Evolutionary conservation across 2,888 invertebrate species (phyloP).

Genomic region (Athripsodes cinereus): DNA sequence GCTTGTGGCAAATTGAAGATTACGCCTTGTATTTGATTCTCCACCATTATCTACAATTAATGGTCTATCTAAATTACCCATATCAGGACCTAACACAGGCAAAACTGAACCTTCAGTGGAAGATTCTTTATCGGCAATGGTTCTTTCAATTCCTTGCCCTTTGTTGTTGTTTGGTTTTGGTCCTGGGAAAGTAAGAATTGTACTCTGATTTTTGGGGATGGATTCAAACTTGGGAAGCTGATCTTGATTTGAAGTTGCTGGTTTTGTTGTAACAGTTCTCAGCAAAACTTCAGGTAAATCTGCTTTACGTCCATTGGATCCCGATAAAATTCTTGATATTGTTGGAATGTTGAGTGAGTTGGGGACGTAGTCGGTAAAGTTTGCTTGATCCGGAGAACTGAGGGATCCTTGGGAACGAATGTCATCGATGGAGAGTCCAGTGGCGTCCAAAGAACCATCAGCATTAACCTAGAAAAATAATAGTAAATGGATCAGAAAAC

Average conservation of each 20-base stretch:
- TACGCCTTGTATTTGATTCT: constrained; percentile 49
- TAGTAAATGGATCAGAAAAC: too few relatives aligned
- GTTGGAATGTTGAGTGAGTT: constrained; percentile 70
- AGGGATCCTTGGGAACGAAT: constrained; percentile 34
- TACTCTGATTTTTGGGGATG: constrained; percentile 33
- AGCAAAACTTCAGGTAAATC: constrained; percentile 74
- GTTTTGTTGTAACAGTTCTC: constrained; percentile 58
- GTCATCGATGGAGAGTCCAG: constrained; percentile 36
- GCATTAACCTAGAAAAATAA: constrained; percentile 37
- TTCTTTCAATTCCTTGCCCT: constrained; percentile 36
- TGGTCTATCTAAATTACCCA: constrained; percentile 47
- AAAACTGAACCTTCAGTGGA: constrained; percentile 47
- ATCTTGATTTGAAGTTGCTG: constrained; percentile 31
- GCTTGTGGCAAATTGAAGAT: constrained; percentile 46
- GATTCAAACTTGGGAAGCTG: constrained; percentile 13
- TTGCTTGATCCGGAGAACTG: constrained; percentile 40
- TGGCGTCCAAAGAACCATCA: constrained; percentile 32
- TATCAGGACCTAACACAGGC: constrained; percentile 48
- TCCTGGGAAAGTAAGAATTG: constrained; percentile 34
- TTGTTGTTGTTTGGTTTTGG: constrained; percentile 45
- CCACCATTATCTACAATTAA: constrained; percentile 45
- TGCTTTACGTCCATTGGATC: constrained; percentile 78
- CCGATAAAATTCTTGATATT: constrained; percentile 78
- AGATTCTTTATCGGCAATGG: constrained; percentile 41
- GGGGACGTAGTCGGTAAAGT: constrained; percentile 60